Evolutionary conservation across 2,113 vertebrate genomes (phyloP).

Genomic region (Entomyzon cyanotis): DNA sequence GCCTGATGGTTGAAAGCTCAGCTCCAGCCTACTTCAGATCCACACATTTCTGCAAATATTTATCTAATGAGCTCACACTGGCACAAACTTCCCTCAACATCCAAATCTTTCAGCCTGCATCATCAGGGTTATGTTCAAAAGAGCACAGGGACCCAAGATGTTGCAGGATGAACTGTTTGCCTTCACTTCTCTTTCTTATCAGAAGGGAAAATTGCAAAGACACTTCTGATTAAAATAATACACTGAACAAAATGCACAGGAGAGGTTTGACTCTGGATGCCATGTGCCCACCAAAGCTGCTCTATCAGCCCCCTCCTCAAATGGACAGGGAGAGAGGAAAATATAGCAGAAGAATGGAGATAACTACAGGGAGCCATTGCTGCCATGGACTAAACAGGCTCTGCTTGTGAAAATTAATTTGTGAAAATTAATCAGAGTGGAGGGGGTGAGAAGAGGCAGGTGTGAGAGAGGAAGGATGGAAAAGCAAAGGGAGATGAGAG

Average conservation of each 20-base stretch:
- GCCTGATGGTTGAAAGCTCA: not conserved
- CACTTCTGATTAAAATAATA: not conserved
- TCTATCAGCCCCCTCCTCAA: not conserved
- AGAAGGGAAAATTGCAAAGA: not conserved
- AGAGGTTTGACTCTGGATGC: not conserved
- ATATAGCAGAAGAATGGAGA: not conserved
- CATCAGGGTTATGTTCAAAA: not conserved
- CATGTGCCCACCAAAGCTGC: not conserved
- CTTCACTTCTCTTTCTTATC: fast-evolving
- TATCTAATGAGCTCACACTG: not conserved
- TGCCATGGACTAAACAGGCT: not conserved
- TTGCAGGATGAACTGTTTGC: not conserved
- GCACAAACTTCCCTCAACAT: not conserved
- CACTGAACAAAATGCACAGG: not conserved
- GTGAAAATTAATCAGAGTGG: not conserved
- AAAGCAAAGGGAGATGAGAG: not conserved
- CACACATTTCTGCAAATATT: not conserved
- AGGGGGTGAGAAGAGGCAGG: not conserved
- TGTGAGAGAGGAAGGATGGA: not conserved
- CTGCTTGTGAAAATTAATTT: not conserved
- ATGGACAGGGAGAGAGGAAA: not conserved
- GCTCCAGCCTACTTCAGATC: fast-evolving
- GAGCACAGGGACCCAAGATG: not conserved
- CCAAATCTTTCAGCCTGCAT: not conserved
- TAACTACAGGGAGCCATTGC: not conserved